These are phyloP conservation scores for Drosophila watanabei DNA, from an alignment of 1,140 invertebrate genomes.

Conservation along the genomic window DNA sequence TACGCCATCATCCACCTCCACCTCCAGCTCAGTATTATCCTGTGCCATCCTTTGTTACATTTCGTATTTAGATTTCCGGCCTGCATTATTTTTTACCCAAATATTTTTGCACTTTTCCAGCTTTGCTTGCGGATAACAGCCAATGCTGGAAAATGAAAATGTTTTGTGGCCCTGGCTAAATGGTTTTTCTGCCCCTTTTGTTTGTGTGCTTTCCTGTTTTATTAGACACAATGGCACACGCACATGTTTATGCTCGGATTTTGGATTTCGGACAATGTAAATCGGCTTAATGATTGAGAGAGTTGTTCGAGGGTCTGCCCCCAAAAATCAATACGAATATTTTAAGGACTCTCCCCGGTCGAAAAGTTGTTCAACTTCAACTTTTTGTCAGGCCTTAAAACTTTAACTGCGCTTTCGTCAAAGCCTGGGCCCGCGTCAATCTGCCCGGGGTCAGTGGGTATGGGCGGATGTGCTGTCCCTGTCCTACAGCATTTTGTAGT, in stretches of 20 bases:
- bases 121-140: constrained; percentile 26
- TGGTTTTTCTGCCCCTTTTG: constrained; percentile 32
- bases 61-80: constrained; percentile 41
- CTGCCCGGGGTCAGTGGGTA: constrained; percentile 13
- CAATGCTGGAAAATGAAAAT: constrained; percentile 42
- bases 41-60: constrained; percentile 31
- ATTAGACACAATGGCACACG: constrained; percentile 11
- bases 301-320: constrained; percentile 3
- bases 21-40: not conserved
- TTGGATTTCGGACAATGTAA: constrained; percentile 23
- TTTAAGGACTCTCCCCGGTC: not conserved
- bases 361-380: constrained; percentile 3
- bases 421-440: constrained; percentile 5
- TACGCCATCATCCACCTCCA: not conserved
- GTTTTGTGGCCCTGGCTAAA: constrained; percentile 46
- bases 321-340: constrained; percentile 33
- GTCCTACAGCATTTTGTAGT: constrained; percentile 55
- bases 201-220: constrained; percentile 17
- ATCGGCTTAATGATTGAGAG: constrained; percentile 52
- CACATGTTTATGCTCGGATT: constrained; percentile 37
- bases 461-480: not conserved
- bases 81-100: constrained; percentile 35
- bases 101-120: constrained; percentile 53
- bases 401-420: constrained; percentile 24
- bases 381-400: constrained; percentile 10